phyloP scores from a whole-genome alignment of 1,140 invertebrate genomes.

The Trialeurodes vaporariorum region DNA sequence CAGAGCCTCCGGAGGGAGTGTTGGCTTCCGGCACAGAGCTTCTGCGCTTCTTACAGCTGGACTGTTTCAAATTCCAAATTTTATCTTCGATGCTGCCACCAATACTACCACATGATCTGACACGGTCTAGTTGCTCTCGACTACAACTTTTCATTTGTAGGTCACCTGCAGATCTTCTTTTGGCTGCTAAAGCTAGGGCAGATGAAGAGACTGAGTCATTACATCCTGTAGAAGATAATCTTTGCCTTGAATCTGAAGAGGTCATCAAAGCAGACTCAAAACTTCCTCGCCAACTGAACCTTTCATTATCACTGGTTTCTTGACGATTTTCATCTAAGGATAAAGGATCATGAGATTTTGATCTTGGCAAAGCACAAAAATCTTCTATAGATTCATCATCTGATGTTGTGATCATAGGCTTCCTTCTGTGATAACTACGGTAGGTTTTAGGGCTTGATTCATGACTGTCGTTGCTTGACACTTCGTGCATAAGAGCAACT shows the following conservation, averaged over 20 bases:
- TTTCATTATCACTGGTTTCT: conserved; percentile 75
- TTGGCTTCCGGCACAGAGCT: conserved; percentile 56
- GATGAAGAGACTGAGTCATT: conserved; percentile 41
- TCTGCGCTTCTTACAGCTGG: conserved; percentile 40
- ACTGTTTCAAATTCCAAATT: conserved; percentile 39
- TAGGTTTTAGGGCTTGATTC: neutral
- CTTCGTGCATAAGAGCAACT: conserved; percentile 84
- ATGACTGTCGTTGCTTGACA: conserved; percentile 37
- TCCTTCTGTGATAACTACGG: conserved; percentile 38
- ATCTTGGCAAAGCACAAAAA: conserved; percentile 46
- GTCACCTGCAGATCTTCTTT: conserved; percentile 64
- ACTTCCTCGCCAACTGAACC: conserved; percentile 79
- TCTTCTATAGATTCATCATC: conserved; percentile 53
- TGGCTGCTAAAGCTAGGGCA: conserved; percentile 49
- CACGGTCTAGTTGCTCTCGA: conserved; percentile 56
- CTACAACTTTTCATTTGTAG: conserved; percentile 62
- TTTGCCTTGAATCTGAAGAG: conserved; percentile 59
- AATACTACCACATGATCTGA: conserved; percentile 68
- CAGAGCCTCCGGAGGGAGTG: conserved; percentile 45
- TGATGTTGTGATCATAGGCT: conserved; percentile 49
- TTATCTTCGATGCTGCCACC: conserved; percentile 49
- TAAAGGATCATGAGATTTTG: conserved; percentile 64
- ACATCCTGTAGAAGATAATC: conserved; percentile 50
- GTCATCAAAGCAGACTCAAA: conserved; percentile 78
- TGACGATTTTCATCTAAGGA: conserved; percentile 45